Conservation (phyloP, 2,888 invertebrate species). For the Chrysolina oricalcia region DNA sequence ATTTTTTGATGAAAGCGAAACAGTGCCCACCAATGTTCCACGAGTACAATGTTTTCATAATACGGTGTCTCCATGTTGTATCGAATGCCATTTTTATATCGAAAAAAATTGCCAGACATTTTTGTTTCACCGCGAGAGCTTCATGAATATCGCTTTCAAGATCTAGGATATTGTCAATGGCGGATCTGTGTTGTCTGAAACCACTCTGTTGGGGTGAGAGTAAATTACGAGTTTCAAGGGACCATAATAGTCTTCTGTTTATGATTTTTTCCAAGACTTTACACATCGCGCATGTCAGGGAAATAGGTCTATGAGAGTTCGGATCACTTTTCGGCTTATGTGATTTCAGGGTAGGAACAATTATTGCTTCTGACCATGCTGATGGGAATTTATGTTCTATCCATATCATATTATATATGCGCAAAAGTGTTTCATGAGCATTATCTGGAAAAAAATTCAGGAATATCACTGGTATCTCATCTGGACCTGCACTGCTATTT, state of each 20-base stretch:
- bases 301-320: slow-evolving; percentile 43
- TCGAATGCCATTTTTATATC: no score
- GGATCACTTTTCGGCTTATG: slow-evolving; percentile 40
- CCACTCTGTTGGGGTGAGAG: slow-evolving; percentile 15
- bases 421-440: slow-evolving; percentile 28
- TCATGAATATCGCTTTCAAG: slow-evolving; percentile 37
- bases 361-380: slow-evolving; percentile 36
- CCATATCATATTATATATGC: slow-evolving; percentile 1
- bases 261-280: slow-evolving; percentile 48
- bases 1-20: no score
- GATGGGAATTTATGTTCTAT: no score
- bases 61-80: no score
- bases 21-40: no score
- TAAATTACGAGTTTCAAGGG: slow-evolving; percentile 41
- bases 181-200: no score
- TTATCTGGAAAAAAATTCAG: slow-evolving; percentile 34
- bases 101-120: slow-evolving; percentile 33
- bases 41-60: no score
- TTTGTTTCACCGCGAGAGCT: slow-evolving; percentile 37
- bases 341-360: slow-evolving; percentile 40
- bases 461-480: slow-evolving; percentile 38
- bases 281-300: slow-evolving; percentile 41
- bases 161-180: slow-evolving; percentile 33
- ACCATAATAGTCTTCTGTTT: slow-evolving; percentile 44
- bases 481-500: slow-evolving; percentile 32